phyloP scores from a whole-genome alignment of 2,888 invertebrate genomes.

The Creontiades dilutus region DNA sequence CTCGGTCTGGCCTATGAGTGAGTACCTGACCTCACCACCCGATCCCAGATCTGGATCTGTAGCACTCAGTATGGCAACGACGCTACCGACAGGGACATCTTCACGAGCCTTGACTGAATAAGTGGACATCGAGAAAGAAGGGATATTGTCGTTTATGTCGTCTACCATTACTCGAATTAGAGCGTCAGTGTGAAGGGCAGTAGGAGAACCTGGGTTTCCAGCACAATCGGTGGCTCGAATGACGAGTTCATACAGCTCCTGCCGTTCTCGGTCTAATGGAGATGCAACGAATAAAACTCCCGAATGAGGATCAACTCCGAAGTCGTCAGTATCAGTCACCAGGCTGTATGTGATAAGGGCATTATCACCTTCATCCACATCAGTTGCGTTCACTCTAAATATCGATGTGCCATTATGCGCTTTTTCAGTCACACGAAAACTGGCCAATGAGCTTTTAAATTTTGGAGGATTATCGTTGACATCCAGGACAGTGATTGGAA shows the following conservation, averaged over 20 bases:
- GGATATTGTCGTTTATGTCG: slow-evolving; percentile 94
- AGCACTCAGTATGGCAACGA: slow-evolving; percentile 90
- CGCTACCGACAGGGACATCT: slow-evolving; percentile 92
- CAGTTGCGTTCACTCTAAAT: slow-evolving; percentile 90
- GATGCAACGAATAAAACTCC: slow-evolving; percentile 89
- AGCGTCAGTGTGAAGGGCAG: slow-evolving; percentile 88
- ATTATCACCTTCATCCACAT: slow-evolving; percentile 90
- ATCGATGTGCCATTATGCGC: slow-evolving; percentile 91
- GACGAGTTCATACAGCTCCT: slow-evolving; percentile 88
- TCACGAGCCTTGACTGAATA: slow-evolving; percentile 92
- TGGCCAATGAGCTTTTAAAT: slow-evolving; percentile 89
- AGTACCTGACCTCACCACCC: slow-evolving; percentile 90
- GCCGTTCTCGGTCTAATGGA: slow-evolving; percentile 90
- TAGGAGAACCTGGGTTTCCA: slow-evolving; percentile 79
- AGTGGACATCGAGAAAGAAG: slow-evolving; percentile 87
- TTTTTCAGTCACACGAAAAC: slow-evolving; percentile 91
- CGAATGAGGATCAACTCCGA: slow-evolving; percentile 86
- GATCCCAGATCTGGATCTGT: slow-evolving; percentile 92
- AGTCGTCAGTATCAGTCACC: slow-evolving; percentile 88
- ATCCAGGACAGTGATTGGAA: slow-evolving; percentile 90
- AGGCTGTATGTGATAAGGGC: slow-evolving; percentile 87
- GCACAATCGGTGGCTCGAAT: slow-evolving; percentile 90
- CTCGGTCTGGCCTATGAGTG: slow-evolving; percentile 80
- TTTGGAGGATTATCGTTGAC: slow-evolving; percentile 95
- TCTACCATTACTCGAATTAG: slow-evolving; percentile 89